Percentiles rank a stretch among this genome's conserved stretches.
These are phyloP conservation scores for Isotomurus palustris DNA, from an alignment of 2,888 invertebrate genomes.

Conservation along the genomic window DNA sequence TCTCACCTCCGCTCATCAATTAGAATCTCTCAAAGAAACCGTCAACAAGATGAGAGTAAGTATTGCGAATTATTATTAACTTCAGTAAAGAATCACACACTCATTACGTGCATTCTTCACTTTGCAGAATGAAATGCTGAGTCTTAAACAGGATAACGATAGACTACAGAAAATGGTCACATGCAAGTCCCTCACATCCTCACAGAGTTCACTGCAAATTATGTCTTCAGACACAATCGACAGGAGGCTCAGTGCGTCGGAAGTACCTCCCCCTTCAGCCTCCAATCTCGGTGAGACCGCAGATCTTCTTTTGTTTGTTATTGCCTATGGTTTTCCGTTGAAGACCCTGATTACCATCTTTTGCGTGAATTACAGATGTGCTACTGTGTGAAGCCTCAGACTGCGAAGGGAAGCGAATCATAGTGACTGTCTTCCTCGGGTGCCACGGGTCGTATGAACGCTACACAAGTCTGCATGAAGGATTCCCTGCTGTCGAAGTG, in stretches of 20 bases:
- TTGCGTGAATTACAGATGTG: conserved; percentile 32
- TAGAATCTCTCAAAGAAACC: conserved; percentile 92
- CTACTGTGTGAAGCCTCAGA: conserved; percentile 50
- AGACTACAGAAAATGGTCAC: conserved; percentile 80
- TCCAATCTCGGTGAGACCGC: conserved; percentile 18
- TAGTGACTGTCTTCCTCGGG: conserved; percentile 81
- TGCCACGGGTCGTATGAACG: conserved; percentile 70
- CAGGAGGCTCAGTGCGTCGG: conserved; percentile 53
- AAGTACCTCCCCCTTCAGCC: conserved; percentile 38
- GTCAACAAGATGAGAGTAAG: conserved; percentile 92
- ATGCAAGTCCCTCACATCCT: conserved; percentile 56
- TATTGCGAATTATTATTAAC: background rate
- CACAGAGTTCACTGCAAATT: conserved; percentile 53
- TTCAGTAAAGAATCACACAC: background rate
- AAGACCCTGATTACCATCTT: background rate
- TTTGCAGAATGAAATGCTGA: conserved; percentile 87
- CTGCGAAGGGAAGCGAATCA: conserved; percentile 79
- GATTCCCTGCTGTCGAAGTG: conserved; percentile 64
- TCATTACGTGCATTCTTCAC: conserved; percentile 22
- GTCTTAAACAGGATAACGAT: conserved; percentile 94
- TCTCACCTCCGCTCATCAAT: conserved; percentile 91
- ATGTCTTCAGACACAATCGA: conserved; percentile 49
- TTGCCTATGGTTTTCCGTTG: background rate
- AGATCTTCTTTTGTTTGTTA: background rate
- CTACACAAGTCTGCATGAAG: conserved; percentile 63